These are phyloP conservation scores for Corydoras sp. DNA, from an alignment of 2,113 vertebrate species.

Conservation along the genomic window DNA sequence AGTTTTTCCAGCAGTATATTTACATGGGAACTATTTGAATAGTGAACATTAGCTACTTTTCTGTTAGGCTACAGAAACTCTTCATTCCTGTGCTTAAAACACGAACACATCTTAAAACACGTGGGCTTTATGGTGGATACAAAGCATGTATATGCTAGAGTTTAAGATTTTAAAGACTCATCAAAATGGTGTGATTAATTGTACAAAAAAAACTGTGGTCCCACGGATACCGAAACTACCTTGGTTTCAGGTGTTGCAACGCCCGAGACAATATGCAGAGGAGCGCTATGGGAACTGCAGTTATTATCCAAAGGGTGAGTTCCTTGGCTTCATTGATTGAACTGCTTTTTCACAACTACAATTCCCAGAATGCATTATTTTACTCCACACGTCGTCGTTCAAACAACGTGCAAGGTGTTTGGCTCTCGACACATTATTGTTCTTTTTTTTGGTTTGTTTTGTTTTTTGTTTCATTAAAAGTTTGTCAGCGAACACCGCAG, in stretches of 20 bases:
- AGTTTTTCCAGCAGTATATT: no score
- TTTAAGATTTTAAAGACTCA: background rate
- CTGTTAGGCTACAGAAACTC: no score
- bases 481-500: constrained; percentile 4
- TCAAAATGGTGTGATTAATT: background rate
- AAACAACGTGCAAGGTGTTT: constrained; percentile 34
- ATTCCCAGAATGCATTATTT: constrained; percentile 55
- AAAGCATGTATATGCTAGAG: background rate
- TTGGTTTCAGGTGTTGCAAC: constrained; percentile 64
- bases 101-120: no score
- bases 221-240: constrained; percentile 55
- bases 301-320: background rate
- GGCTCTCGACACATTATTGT: constrained; percentile 31
- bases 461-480: constrained; percentile 6
- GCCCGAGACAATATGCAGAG: constrained; percentile 26
- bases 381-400: constrained; percentile 24
- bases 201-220: background rate
- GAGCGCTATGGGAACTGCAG: constrained; percentile 56
- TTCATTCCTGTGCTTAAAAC: no score
- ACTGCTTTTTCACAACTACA: constrained; percentile 44
- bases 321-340: constrained; percentile 1
- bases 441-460: background rate
- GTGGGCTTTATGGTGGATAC: no score
- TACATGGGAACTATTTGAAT: no score
- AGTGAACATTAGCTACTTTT: no score